Conservation (phyloP, 1,140 invertebrate genomes). For the Trichonephila inaurata region DNA sequence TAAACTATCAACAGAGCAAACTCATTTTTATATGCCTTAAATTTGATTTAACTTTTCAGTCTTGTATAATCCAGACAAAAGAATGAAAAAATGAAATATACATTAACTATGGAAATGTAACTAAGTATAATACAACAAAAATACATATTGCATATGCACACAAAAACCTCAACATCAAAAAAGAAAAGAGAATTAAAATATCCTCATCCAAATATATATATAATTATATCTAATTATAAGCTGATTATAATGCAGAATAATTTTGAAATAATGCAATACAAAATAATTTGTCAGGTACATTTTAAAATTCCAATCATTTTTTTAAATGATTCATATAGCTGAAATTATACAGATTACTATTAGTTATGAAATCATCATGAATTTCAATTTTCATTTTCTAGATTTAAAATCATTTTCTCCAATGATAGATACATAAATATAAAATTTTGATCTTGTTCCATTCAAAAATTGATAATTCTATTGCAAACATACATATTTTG, state of each 20-base stretch:
- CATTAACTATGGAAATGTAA: background rate
- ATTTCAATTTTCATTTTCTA: background rate
- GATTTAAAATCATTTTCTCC: background rate
- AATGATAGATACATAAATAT: background rate
- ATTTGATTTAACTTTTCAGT: background rate
- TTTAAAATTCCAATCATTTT: too few species aligned
- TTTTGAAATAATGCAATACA: background rate
- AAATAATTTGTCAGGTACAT: too few species aligned
- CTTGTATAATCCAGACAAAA: background rate
- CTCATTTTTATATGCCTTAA: background rate
- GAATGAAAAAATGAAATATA: conserved; percentile 6
- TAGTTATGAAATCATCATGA: too few species aligned
- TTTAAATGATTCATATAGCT: too few species aligned
- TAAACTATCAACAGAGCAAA: background rate
- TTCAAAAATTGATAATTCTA: background rate
- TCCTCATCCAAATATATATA: background rate
- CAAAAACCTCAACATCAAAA: background rate
- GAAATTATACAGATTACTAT: too few species aligned
- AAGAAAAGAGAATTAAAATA: background rate
- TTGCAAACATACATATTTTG: background rate
- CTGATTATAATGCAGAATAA: background rate
- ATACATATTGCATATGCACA: background rate
- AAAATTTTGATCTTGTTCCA: background rate
- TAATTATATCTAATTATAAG: background rate
- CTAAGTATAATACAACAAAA: background rate